phyloP scores from a whole-genome alignment of 1,140 invertebrate genomes.

The Artemia franciscana region DNA sequence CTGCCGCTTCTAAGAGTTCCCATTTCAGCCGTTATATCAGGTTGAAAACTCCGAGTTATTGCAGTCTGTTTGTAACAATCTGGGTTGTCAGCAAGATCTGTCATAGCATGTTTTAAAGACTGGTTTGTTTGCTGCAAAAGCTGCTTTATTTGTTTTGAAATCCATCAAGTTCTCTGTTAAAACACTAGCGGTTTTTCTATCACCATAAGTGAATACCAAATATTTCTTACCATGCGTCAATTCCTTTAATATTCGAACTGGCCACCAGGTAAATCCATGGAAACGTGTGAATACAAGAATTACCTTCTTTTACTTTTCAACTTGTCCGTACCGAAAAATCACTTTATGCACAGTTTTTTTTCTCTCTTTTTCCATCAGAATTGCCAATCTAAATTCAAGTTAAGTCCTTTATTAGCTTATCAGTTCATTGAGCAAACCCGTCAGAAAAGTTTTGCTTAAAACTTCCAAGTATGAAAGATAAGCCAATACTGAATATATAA shows the following conservation, averaged over 20 bases:
- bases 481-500: no score
- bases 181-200: background rate
- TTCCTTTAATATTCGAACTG: background rate
- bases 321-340: background rate
- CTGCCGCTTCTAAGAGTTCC: no score
- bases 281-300: background rate
- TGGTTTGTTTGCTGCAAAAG: no score
- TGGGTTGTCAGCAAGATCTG: no score
- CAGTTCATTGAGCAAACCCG: background rate
- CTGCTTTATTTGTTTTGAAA: background rate
- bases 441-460: no score
- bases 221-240: background rate
- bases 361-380: background rate
- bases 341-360: background rate
- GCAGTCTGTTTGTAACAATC: no score
- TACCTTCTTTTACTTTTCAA: background rate
- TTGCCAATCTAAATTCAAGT: background rate
- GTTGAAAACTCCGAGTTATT: no score
- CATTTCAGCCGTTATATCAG: no score
- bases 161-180: background rate
- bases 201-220: background rate
- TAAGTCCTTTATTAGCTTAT: background rate
- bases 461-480: no score
- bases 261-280: background rate
- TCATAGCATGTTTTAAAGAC: no score